Conservation (phyloP, 2,888 invertebrate species). For the Peribatodes rhomboidaria region DNA sequence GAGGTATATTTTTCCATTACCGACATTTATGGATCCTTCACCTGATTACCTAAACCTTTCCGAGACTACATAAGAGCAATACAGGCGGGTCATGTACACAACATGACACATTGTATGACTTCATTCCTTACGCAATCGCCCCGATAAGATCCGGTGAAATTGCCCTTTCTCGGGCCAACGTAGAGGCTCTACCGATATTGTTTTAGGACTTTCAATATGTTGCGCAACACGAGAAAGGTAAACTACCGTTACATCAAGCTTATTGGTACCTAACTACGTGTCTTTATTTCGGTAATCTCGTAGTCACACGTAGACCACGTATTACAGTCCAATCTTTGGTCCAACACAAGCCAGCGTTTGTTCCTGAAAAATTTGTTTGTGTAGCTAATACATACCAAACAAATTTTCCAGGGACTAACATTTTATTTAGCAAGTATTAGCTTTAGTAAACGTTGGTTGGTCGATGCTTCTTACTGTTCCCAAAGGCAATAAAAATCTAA, state of each 20-base stretch:
- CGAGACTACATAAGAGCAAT: conserved; percentile 7
- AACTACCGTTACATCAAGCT: conserved; percentile 13
- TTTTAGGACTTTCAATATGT: conserved; percentile 31
- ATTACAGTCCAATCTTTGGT: neutral
- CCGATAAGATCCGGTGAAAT: conserved; percentile 63
- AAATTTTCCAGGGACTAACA: neutral
- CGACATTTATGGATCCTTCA: conserved; percentile 8
- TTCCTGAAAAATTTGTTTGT: neutral
- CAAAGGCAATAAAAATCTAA: too few species aligned
- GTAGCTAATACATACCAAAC: neutral
- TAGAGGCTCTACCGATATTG: conserved; percentile 35
- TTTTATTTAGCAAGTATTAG: neutral
- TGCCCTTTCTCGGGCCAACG: conserved; percentile 56
- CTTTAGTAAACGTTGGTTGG: neutral
- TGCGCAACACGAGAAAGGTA: conserved; percentile 25
- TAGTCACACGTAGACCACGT: neutral
- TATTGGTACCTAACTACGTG: conserved; percentile 7
- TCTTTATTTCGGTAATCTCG: neutral
- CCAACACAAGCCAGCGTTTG: neutral
- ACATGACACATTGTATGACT: conserved; percentile 42
- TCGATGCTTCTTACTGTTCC: too few species aligned
- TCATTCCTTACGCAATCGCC: conserved; percentile 39
- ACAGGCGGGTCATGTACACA: conserved; percentile 38
- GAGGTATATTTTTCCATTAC: neutral
- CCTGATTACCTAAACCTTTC: conserved; percentile 17